Base-by-base conservation (phyloP, 2,113 vertebrate species). In the Sinocyclocheilus grahami region DNA sequence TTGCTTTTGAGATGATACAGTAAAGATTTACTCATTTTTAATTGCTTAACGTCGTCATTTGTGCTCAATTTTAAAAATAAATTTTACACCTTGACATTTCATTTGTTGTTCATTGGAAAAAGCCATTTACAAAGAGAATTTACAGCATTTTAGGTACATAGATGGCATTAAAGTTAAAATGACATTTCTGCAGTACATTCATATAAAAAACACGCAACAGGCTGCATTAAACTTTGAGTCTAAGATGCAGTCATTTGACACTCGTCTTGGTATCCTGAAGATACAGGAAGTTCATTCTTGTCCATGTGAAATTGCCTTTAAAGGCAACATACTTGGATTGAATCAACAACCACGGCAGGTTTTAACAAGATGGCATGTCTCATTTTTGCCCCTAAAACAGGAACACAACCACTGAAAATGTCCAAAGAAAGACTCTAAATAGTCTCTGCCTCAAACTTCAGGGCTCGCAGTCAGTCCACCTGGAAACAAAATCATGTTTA, bases 221-320 rank as follows among this genome's bases (percentile, higher is more conserved):
- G 12, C 20, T n/a, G 20, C 30, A 67, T 55, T 71, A 42, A 39
- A 33, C 30, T 24, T 20, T 4, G 20, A 60, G 58, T 22, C 8
- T 14, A 10, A 22, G 42, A 83, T 51, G 24, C 48, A 82, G 53
- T 39, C 65, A 39, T 37, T 83, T 16, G 30, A 72, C 30, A 27
- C 30, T 7, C 3, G 18, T 72, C 30, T 58, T 24, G 24, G 24
- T 27, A 48, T 46, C 12, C 39, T 76, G 63, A 48, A 71, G 30
- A 33, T 39, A 67, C 48, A 60, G 75, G 42, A 55, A n/a, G 51
- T 63, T 86, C 8, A 27, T 72, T 86, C 48, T 27, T 62, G 63
- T 24, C 22, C 63, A 30, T 79, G n/a, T 22, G 2, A 3, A 18
- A 6, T 20, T 72, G 5, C 65, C 37, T 60, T 33, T 72, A 46